Evolutionary conservation across 2,888 invertebrate genomes (phyloP), one percentile per base, ranked within the genome.

Genomic region (Andrena hattorfiana): DNA sequence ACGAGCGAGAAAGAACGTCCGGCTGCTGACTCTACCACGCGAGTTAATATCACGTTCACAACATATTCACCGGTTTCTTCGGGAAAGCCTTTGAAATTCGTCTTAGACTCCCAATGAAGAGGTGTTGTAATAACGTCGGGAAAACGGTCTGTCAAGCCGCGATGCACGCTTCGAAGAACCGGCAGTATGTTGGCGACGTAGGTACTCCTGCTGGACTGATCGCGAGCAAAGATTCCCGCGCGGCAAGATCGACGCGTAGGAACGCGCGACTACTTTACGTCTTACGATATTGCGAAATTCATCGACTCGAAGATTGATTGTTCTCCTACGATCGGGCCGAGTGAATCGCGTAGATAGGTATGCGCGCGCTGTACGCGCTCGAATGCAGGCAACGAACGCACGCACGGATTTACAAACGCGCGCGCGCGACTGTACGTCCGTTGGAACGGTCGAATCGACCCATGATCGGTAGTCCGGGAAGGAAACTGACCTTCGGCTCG

Each of bases 361-460:
- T 42, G 42, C 42, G 42, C 42, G 42, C 42, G 42, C 42, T 42
- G 42, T 42, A 42, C 42, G 42, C 42, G 42, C 42, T 1, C 42
- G 42, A 42, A 42, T 5, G 42, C 42, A 42, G 16, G 1, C 16
- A 42, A 2, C 10, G 0, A 13, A 54, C 51, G 20, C 35, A 20
- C n/a, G 28, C 49, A n/a, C 54, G n/a, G n/a, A n/a, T n/a, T n/a
- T n/a, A 2, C 10, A 1, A 13, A 54, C 51, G 20, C 35, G 16
- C n/a, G 26, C 51, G 54, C 54, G 63, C 20, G 10, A 42, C 13
- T 16, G 13, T 42, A 16, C 42, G 48, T 26, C 42, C n/a, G 26
- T 54, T 73, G 56, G 59, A 62, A 60, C 42, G 66, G 8, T 30
- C 28, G 67, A 16, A 48, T 60, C 72, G 68, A 67, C 32, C 56